phyloP scores from a whole-genome alignment of 2,888 invertebrate genomes.

The Thera britannica region DNA sequence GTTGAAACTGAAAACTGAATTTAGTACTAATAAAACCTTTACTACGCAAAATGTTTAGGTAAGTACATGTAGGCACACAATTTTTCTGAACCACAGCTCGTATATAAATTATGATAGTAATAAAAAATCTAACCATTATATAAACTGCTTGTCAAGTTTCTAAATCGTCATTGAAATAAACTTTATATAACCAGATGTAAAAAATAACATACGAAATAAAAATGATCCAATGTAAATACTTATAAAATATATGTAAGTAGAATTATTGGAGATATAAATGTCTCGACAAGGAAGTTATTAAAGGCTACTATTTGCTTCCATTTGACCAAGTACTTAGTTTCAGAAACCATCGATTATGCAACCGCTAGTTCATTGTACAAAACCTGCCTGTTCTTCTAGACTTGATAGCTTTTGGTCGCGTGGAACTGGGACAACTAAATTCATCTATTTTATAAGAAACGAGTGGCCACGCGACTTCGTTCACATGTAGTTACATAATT shows the following conservation, averaged over 20 bases:
- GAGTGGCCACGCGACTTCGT: no score
- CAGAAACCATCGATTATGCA: neutral
- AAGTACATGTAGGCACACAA: neutral
- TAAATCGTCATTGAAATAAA: neutral
- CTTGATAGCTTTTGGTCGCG: neutral
- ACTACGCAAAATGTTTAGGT: neutral
- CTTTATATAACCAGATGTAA: neutral
- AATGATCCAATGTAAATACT: neutral
- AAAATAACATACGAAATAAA: neutral
- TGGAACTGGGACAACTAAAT: no score
- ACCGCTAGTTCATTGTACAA: neutral
- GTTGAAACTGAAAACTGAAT: neutral
- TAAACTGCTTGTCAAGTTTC: neutral
- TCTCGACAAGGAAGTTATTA: neutral
- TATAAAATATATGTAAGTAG: neutral
- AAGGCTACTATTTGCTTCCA: neutral
- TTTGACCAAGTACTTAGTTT: neutral
- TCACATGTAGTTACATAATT: no score
- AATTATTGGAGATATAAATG: neutral
- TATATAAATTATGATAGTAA: neutral
- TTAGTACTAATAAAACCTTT: neutral
- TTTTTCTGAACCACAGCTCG: neutral
- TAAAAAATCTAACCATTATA: neutral
- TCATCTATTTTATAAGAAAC: no score
- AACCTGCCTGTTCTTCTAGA: neutral